phyloP scores from a whole-genome alignment of 2,888 invertebrate genomes.

The Biston stratarius region DNA sequence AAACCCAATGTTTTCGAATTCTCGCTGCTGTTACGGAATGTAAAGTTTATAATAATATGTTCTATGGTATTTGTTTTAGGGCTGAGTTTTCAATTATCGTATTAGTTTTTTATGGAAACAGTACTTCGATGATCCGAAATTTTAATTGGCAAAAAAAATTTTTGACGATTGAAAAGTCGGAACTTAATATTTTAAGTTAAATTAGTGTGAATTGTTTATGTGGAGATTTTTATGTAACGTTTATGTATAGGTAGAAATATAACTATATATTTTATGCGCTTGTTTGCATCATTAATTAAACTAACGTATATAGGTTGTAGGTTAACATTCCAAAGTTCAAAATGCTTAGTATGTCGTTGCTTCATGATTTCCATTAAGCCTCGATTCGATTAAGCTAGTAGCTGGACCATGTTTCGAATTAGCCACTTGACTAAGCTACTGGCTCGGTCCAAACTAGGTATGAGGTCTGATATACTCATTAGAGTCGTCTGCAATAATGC shows the following conservation, averaged over 20 bases:
- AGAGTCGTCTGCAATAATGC: not conserved
- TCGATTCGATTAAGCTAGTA: not conserved
- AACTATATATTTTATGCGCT: constrained; percentile 28
- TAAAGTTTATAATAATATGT: constrained; percentile 39
- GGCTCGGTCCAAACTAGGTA: not conserved
- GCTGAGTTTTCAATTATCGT: not conserved
- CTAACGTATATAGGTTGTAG: constrained; percentile 73
- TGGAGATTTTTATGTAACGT: constrained; percentile 41
- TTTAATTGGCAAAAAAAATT: not conserved
- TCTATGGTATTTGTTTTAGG: constrained; percentile 24
- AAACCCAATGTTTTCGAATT: constrained; percentile 22
- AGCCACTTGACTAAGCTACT: not conserved
- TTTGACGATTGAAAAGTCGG: not conserved
- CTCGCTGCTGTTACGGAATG: constrained; percentile 51
- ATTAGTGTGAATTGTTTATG: constrained; percentile 27
- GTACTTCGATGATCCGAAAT: not conserved
- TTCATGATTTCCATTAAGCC: not conserved
- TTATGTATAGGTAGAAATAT: constrained; percentile 45
- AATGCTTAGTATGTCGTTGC: constrained; percentile 10
- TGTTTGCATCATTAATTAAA: constrained; percentile 44
- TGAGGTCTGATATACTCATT: not conserved
- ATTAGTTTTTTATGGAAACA: not conserved
- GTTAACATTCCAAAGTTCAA: constrained; percentile 69
- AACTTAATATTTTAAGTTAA: constrained; percentile 24
- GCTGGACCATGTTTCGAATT: not conserved